A percentile compares a stretch with the other conserved stretches of the same genome.
These are phyloP conservation scores for Drosophila micromelanica DNA, from an alignment of 1,140 invertebrate genomes.

Conservation along the genomic window DNA sequence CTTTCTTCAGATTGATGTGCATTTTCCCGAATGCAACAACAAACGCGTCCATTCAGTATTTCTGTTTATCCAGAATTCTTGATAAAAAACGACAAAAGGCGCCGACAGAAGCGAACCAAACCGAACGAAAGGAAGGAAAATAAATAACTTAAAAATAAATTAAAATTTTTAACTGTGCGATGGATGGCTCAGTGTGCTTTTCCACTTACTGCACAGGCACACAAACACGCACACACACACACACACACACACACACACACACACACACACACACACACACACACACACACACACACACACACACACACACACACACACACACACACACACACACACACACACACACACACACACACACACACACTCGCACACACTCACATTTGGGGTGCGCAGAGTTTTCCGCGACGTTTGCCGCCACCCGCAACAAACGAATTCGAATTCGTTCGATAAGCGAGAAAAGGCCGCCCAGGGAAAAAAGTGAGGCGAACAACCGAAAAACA, in stretches of 20 bases:
- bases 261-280: background rate
- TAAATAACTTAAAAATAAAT: conserved; percentile 80
- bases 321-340: conserved; percentile 37
- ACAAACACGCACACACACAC: too few relatives aligned
- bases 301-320: too few relatives aligned
- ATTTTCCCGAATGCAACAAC: conserved; percentile 46
- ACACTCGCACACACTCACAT: conserved; percentile 46
- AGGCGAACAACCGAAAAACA: conserved; percentile 24
- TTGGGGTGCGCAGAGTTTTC: conserved; percentile 60
- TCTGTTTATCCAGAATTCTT: conserved; percentile 69
- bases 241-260: conserved; percentile 45
- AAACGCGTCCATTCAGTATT: conserved; percentile 69
- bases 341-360: too few relatives aligned
- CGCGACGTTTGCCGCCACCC: conserved; percentile 57
- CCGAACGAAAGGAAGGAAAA: conserved; percentile 33
- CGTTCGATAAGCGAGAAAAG: conserved; percentile 51
- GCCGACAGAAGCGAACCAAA: conserved; percentile 47
- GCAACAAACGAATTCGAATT: conserved; percentile 55
- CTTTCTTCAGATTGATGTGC: conserved; percentile 34
- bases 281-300: conserved; percentile 32
- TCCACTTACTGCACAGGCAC: conserved; percentile 54
- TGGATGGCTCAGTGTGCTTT: conserved; percentile 48
- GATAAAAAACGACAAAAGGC: conserved; percentile 53
- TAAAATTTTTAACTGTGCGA: conserved; percentile 64
- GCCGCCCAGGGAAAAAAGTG: conserved; percentile 16